A percentile compares a stretch with the other conserved stretches of the same genome.
phyloP scores from a whole-genome alignment of 1,140 invertebrate species.

The Littorina saxatilis region DNA sequence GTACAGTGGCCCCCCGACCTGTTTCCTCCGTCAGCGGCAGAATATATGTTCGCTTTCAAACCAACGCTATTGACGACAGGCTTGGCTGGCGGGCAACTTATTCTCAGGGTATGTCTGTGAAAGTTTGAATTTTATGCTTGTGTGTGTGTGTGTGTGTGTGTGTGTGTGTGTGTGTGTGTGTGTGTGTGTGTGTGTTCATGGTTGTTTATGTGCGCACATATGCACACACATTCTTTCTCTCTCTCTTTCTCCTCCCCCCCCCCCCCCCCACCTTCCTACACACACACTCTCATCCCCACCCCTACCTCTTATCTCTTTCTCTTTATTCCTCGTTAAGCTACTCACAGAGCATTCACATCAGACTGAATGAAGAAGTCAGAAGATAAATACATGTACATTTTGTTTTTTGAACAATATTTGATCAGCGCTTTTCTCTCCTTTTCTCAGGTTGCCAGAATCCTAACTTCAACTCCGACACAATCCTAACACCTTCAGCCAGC shows the following conservation, averaged over 20 bases:
- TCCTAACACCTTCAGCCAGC: neutral
- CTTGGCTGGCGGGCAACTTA: constrained; percentile 49
- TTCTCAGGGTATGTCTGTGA: constrained; percentile 48
- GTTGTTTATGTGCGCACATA: too few species aligned
- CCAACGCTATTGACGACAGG: constrained; percentile 81
- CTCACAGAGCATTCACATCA: too few species aligned
- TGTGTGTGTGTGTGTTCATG: too few species aligned
- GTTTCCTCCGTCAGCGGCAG: constrained; percentile 43
- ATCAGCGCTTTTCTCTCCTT: constrained; percentile 13
- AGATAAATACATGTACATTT: too few species aligned
- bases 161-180: neutral
- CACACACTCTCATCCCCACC: too few species aligned
- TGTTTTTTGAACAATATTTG: too few species aligned
- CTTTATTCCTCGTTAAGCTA: neutral
- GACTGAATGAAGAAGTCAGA: too few species aligned
- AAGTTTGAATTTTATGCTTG: neutral
- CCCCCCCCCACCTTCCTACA: neutral
- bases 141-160: neutral
- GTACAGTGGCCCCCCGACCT: neutral
- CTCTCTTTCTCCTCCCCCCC: neutral
- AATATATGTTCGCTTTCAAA: constrained; percentile 67
- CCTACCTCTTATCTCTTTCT: neutral
- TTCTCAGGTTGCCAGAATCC: constrained; percentile 51
- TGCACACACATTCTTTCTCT: neutral
- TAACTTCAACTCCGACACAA: constrained; percentile 44